Percentiles rank a stretch among this genome's conserved stretches.
Conservation (phyloP, 92 coral and sea anemone genomes). For the Hydrozoanthus gracilis region DNA sequence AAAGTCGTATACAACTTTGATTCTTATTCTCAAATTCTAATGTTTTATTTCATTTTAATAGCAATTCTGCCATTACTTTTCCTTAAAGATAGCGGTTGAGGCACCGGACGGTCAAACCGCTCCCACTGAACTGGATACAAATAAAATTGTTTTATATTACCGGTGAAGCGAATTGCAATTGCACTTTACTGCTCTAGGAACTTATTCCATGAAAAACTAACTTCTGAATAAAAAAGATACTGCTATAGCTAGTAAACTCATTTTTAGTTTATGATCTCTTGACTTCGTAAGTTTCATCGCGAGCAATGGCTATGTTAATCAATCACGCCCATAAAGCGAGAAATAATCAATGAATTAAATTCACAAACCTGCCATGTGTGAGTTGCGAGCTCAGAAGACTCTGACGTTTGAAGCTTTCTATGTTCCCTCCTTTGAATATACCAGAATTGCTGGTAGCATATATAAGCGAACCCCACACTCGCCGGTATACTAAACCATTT, state of each 20-base stretch:
- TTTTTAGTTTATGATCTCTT: neutral
- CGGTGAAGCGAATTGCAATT: neutral
- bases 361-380: slow-evolving; percentile 83
- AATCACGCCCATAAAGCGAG: slow-evolving; percentile 15
- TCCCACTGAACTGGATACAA: neutral
- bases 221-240: neutral
- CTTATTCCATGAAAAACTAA: neutral
- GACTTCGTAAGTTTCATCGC: slow-evolving; percentile 8
- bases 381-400: slow-evolving; percentile 55
- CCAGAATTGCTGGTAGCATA: slow-evolving; percentile 89
- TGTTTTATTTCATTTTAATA: neutral
- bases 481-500: slow-evolving; percentile 99
- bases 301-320: neutral
- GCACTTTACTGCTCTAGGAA: neutral
- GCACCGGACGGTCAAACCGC: neutral
- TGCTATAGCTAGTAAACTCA: neutral
- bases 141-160: neutral
- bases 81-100: neutral
- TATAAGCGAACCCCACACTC: slow-evolving; percentile 94
- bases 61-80: neutral
- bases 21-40: neutral
- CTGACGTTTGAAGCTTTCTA: slow-evolving; percentile 61
- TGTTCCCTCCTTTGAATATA: slow-evolving; percentile 84
- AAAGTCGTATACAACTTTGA: neutral
- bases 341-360: neutral